Evolutionary conservation across 2,113 vertebrate species (phyloP).

Genomic region (Catharus fuscescens): DNA sequence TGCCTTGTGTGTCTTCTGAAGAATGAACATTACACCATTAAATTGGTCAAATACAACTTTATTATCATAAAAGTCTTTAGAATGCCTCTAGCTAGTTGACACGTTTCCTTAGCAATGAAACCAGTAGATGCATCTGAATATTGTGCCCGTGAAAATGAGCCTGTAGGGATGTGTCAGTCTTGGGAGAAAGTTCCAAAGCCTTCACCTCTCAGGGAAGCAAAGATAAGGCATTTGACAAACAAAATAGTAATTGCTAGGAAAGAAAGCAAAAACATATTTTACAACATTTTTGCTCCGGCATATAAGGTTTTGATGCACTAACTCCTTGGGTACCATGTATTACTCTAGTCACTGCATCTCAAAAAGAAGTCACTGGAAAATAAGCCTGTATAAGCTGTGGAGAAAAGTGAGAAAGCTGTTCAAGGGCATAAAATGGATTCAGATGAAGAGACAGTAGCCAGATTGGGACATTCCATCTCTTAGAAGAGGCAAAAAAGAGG

Average conservation of each 20-base stretch:
- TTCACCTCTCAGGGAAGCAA: background rate
- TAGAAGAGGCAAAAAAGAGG: background rate
- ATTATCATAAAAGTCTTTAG: background rate
- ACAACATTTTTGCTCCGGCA: background rate
- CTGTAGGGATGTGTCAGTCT: background rate
- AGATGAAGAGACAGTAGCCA: background rate
- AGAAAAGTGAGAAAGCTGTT: background rate
- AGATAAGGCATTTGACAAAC: background rate
- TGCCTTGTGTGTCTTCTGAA: background rate
- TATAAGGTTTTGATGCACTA: background rate
- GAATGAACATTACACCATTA: background rate
- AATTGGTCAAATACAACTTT: background rate
- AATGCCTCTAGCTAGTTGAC: background rate
- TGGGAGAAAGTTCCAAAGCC: background rate
- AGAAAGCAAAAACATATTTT: background rate
- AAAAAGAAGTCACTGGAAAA: background rate
- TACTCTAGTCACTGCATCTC: background rate
- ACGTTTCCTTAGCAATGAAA: background rate
- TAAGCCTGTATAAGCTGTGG: background rate
- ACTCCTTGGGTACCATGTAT: background rate
- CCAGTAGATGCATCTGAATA: background rate
- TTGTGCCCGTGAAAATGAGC: background rate
- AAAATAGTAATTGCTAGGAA: background rate
- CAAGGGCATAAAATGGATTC: background rate
- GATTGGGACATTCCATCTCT: background rate